Percentiles rank a stretch among this genome's conserved stretches.
Evolutionary conservation across 2,888 invertebrate genomes (phyloP).

Genomic region (Onchidella celtica): DNA sequence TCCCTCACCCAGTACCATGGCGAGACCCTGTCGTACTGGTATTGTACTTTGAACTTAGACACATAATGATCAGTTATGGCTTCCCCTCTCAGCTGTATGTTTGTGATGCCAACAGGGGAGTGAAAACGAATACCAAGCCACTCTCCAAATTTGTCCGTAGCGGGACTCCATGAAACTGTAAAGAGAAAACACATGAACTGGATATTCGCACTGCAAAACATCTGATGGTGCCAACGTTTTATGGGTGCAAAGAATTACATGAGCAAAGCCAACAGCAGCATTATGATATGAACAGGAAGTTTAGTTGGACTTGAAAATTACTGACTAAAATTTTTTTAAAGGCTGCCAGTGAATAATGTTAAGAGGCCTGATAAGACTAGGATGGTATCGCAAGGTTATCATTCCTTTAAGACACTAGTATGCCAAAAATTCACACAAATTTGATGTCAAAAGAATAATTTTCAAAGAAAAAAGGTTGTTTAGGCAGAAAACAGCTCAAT

Average conservation of each 20-base stretch:
- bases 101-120: slow-evolving; percentile 62
- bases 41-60: slow-evolving; percentile 63
- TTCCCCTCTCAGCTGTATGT: slow-evolving; percentile 62
- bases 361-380: too few species aligned
- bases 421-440: too few species aligned
- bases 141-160: slow-evolving; percentile 51
- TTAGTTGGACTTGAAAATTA: too few species aligned
- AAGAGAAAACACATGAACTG: background rate
- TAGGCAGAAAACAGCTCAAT: too few species aligned
- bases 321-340: too few species aligned
- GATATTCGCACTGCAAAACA: background rate
- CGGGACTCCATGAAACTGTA: slow-evolving; percentile 62
- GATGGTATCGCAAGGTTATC: too few species aligned
- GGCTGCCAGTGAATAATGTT: too few species aligned
- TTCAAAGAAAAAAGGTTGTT: too few species aligned
- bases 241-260: background rate
- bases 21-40: slow-evolving; percentile 61
- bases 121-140: slow-evolving; percentile 64
- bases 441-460: too few species aligned
- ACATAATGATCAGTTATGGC: slow-evolving; percentile 65
- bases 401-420: too few species aligned
- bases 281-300: too few species aligned
- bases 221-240: background rate
- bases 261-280: too few species aligned
- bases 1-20: slow-evolving; percentile 57